These are phyloP conservation scores for Porites evermanni DNA, from an alignment of 92 coral and sea anemone genomes.

Conservation along the genomic window DNA sequence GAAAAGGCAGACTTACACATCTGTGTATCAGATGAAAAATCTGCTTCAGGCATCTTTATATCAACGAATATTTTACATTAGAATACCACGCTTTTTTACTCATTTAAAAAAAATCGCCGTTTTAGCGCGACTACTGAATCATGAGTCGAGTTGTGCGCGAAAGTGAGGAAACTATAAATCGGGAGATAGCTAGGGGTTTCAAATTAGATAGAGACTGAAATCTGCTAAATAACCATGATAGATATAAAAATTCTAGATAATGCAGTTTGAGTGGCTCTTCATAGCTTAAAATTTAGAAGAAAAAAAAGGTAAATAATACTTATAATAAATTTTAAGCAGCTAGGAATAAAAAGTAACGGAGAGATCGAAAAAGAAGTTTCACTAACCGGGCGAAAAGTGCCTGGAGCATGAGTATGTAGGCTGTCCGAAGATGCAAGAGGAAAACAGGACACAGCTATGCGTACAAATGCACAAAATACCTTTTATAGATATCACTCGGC, in stretches of 20 bases:
- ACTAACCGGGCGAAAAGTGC: conserved; percentile 2
- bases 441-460: too few relatives aligned
- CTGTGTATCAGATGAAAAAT: conserved; percentile 40
- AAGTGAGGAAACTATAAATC: neutral
- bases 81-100: neutral
- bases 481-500: neutral
- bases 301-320: neutral
- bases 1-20: conserved; percentile 24
- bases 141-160: neutral
- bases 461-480: too few relatives aligned
- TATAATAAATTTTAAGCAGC: neutral
- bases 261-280: neutral
- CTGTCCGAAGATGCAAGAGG: neutral
- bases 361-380: neutral
- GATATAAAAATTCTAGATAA: neutral
- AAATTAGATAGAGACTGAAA: neutral
- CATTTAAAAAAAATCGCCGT: neutral
- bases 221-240: neutral
- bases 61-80: conserved; percentile 20
- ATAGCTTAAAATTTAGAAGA: too few relatives aligned
- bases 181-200: neutral
- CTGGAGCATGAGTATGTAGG: neutral
- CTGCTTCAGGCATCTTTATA: conserved; percentile 19
- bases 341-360: neutral
- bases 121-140: neutral